A percentile compares a stretch with the other conserved stretches of the same genome.
These are phyloP conservation scores for Galaxea fascicularis DNA, from an alignment of 92 coral and sea anemone genomes.

Conservation along the genomic window DNA sequence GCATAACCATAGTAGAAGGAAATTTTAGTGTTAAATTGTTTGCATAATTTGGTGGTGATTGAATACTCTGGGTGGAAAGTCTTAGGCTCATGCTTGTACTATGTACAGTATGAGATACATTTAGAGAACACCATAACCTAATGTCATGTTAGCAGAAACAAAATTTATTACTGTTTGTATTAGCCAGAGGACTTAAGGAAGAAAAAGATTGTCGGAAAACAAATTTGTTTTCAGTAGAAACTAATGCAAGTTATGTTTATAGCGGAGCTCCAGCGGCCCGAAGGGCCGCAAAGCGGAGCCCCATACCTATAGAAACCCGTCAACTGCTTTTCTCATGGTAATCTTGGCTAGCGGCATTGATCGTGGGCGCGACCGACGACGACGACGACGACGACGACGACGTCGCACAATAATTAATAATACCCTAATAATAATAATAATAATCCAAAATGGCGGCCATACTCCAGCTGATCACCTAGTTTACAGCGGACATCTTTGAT, in stretches of 20 bases:
- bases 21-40: background rate
- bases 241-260: conserved; percentile 8
- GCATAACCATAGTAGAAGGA: background rate
- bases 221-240: conserved; percentile 13
- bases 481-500: too few species aligned
- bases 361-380: too few species aligned
- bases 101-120: conserved; percentile 18
- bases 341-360: too few species aligned
- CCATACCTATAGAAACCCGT: too few species aligned
- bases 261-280: too few species aligned
- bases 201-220: background rate
- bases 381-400: too few species aligned
- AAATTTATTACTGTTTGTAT: conserved; percentile 21
- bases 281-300: too few species aligned
- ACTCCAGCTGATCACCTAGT: too few species aligned
- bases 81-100: conserved; percentile 17
- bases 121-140: conserved; percentile 1
- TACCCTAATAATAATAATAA: too few species aligned
- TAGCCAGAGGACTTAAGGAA: conserved; percentile 17
- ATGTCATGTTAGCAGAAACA: conserved; percentile 7
- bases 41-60: conserved; percentile 17
- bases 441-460: too few species aligned
- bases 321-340: too few species aligned
- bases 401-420: too few species aligned
- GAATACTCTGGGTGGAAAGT: conserved; percentile 19